Conservation (phyloP, 2,113 vertebrate genomes). For the Azemiops feae region DNA sequence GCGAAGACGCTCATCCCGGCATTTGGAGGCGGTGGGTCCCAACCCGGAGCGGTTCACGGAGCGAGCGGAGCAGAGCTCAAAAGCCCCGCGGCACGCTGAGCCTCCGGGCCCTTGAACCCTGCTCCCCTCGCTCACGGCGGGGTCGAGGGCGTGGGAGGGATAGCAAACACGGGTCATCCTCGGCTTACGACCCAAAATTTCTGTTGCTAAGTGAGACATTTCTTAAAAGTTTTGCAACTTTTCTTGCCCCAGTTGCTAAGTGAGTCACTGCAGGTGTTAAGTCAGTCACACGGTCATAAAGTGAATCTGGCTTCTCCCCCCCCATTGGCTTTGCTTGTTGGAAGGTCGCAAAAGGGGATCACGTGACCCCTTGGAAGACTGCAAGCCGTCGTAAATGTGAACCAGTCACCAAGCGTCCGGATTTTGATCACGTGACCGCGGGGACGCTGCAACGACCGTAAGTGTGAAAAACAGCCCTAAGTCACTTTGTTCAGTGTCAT, state of each 20-base stretch:
- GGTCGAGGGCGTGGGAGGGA: fast-evolving
- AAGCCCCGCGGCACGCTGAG: too few relatives aligned
- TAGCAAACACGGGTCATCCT: neutral
- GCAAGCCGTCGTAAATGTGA: neutral
- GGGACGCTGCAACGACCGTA: too few relatives aligned
- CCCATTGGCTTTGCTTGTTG: neutral
- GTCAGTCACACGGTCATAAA: neutral
- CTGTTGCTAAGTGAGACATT: neutral
- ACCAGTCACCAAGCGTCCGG: too few relatives aligned
- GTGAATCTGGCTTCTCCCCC: neutral
- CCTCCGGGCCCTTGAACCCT: too few relatives aligned
- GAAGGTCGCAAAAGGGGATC: neutral
- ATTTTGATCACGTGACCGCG: too few relatives aligned
- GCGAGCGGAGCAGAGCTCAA: neutral
- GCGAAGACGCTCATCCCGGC: conserved; percentile 17
- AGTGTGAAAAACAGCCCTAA: too few relatives aligned
- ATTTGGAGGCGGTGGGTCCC: neutral
- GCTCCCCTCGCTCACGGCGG: too few relatives aligned
- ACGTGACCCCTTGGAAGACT: neutral
- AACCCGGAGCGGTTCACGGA: conserved; percentile 44
- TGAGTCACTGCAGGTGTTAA: neutral
- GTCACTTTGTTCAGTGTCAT: too few relatives aligned
- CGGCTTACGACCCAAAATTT: neutral
- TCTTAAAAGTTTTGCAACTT: neutral
- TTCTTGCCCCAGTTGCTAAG: neutral